Base-by-base conservation (phyloP, 2,797 vertebrate genomes). In the Gymnothorax reevesii region DNA sequence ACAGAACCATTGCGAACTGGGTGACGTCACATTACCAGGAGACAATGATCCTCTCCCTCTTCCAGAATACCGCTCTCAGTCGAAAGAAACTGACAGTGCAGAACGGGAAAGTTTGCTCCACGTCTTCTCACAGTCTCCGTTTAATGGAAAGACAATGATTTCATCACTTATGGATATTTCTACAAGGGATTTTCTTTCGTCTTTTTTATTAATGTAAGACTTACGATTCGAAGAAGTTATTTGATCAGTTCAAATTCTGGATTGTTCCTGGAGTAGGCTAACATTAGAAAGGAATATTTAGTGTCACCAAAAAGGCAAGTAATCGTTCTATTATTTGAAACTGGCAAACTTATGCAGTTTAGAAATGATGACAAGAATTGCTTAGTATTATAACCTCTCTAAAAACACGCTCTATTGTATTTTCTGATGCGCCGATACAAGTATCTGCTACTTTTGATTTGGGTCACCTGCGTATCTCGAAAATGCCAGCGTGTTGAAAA, bases 21-120 rank as follows among this genome's bases (percentile, higher is more conserved):
- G 12, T 75, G 71, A 75, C 71, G 71, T 75, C 71, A 75, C 71
- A 49, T 42, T 13, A 75, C 27, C 25, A 75, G 71, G 27, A 75
- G 71, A 75, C 71, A 69, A 69, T 75, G 71, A 75, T 75, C 69
- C 69, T 75, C 71, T 75, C 71, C 71, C 33, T 75, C 71, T 2
- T 9, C 71, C 33, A 27, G 27, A 33, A 75, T 75, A 33, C 71
- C 71, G 71, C 33, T 75, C 71, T 13, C 71, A 75, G 71, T 33
- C 71, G 12, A 27, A 8, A 13, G 71, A 75, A 75, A 49, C 71
- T 75, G 25, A 27, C 69, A 2, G 71, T 4, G 33, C 71, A 33
- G 71, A 75, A 49, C 15, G 71, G 71, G 49, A 75, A 75, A 49
- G 71, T 77, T 77, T 3, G 42, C 17, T 17, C 20, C 33, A 52